Conservation (phyloP, 53 echinoderm and acorn worm genomes). For the Glandiceps talaboti region DNA sequence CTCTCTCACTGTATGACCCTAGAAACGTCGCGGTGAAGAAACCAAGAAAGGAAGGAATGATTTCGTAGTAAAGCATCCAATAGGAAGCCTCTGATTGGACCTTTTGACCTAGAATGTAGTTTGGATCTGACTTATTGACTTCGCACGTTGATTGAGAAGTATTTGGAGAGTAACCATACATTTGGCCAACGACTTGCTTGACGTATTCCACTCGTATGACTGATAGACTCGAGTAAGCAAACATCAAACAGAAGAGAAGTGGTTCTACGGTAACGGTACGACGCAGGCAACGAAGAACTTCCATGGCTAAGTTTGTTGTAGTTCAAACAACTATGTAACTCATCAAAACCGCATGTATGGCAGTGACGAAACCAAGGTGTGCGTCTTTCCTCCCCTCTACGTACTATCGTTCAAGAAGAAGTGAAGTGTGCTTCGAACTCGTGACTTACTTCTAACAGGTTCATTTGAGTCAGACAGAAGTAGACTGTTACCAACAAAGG, state of each 20-base stretch:
- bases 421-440: too few species aligned
- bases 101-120: neutral
- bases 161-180: neutral
- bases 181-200: neutral
- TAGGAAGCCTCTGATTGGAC: slow-evolving; percentile 40
- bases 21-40: neutral
- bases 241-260: neutral
- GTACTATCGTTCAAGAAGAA: too few species aligned
- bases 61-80: slow-evolving; percentile 21
- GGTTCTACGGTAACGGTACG: neutral
- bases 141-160: neutral
- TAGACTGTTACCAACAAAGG: too few species aligned
- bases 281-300: too few species aligned
- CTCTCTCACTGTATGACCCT: neutral
- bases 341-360: too few species aligned
- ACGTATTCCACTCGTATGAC: neutral
- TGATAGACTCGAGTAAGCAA: neutral
- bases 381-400: too few species aligned
- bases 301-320: too few species aligned
- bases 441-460: too few species aligned
- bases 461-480: too few species aligned
- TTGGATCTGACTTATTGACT: neutral
- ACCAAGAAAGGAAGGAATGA: neutral
- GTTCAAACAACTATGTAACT: too few species aligned
- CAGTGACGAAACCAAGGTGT: too few species aligned